phyloP scores from a whole-genome alignment of 2,113 vertebrate genomes.

The Microtus ochrogaster region DNA sequence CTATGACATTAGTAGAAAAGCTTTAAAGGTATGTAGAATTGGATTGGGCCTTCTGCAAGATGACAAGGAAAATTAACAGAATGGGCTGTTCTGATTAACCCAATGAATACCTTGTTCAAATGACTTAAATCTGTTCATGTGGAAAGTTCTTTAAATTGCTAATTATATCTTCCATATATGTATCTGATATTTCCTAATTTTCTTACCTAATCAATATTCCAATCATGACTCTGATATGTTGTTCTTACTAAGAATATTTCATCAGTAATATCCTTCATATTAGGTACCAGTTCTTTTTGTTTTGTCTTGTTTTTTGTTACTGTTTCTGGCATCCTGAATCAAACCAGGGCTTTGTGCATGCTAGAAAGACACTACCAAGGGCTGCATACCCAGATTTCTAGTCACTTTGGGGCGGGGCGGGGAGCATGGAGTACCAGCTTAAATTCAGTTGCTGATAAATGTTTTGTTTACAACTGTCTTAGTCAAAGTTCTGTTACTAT shows the following conservation, averaged over 20 bases:
- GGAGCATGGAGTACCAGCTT: not conserved
- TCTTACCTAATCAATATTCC: not conserved
- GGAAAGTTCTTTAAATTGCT: not conserved
- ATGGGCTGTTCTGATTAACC: not conserved
- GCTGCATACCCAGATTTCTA: not conserved
- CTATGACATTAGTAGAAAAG: not conserved
- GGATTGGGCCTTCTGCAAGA: not conserved
- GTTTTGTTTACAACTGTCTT: not conserved
- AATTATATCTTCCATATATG: not conserved
- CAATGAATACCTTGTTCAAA: not conserved
- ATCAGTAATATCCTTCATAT: not conserved
- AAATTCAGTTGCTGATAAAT: constrained; percentile 10
- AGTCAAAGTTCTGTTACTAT: not conserved
- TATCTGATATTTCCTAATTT: not conserved
- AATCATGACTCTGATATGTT: not conserved
- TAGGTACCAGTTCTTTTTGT: not conserved
- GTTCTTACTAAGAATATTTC: constrained; percentile 25
- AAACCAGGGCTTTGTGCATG: not conserved
- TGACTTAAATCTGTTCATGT: constrained; percentile 7
- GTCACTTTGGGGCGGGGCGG: not conserved
- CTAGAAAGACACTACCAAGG: not conserved
- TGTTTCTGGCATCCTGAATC: not conserved
- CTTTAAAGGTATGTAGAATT: not conserved
- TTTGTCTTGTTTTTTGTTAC: not conserved
- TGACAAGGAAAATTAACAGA: not conserved